A percentile compares a stretch with the other conserved stretches of the same genome.
phyloP scores from a whole-genome alignment of 2,797 vertebrate species.

The Chrosomus eos region DNA sequence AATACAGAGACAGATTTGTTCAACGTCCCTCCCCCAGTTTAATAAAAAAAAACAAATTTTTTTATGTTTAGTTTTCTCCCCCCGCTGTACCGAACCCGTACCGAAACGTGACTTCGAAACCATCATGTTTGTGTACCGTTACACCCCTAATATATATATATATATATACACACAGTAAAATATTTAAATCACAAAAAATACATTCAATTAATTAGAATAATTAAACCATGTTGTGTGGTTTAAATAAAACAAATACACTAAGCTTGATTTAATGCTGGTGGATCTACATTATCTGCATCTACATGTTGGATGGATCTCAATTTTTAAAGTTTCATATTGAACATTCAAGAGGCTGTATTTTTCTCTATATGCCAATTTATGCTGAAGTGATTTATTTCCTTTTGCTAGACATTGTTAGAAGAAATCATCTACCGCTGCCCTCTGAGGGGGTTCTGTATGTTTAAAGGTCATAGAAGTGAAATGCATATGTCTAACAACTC shows the following conservation, averaged over 20 bases:
- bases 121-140: too few relatives aligned
- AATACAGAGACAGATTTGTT: too few relatives aligned
- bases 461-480: slow-evolving; percentile 37
- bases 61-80: too few relatives aligned
- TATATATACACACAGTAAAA: neutral
- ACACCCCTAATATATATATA: too few relatives aligned
- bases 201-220: neutral
- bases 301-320: neutral
- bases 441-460: slow-evolving; percentile 19
- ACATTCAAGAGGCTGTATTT: slow-evolving; percentile 3
- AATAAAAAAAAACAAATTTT: too few relatives aligned
- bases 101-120: too few relatives aligned
- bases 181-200: neutral
- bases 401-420: slow-evolving; percentile 18
- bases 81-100: too few relatives aligned
- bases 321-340: neutral
- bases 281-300: neutral
- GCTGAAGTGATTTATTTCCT: slow-evolving; percentile 1
- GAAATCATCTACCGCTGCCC: slow-evolving; percentile 18
- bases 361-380: neutral
- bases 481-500: slow-evolving; percentile 28
- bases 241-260: neutral
- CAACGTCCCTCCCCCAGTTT: too few relatives aligned
- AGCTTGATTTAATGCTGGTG: neutral
- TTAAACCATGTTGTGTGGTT: neutral